Conservation (phyloP, 2,888 invertebrate genomes). For the Spisula solida region DNA sequence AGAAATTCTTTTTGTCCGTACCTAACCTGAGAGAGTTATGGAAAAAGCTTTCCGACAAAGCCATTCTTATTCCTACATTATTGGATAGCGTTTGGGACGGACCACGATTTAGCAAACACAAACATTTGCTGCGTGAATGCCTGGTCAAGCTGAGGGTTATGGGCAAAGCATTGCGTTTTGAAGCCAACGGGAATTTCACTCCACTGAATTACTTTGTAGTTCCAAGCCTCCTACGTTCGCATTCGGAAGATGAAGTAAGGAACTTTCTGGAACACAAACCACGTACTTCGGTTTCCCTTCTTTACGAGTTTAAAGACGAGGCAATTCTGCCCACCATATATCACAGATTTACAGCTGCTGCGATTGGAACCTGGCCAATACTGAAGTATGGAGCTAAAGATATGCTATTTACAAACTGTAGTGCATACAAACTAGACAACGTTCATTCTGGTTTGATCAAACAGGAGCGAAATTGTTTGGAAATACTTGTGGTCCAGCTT, state of each 20-base stretch:
- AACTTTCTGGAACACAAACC: not conserved
- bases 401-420: constrained; percentile 28
- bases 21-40: constrained; percentile 10
- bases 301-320: constrained; percentile 21
- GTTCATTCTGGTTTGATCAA: constrained; percentile 47
- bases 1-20: constrained; percentile 34
- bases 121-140: constrained; percentile 31
- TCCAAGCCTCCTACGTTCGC: constrained; percentile 37
- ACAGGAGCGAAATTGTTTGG: not conserved
- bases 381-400: not conserved
- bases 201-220: constrained; percentile 37
- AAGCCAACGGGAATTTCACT: not conserved
- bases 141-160: constrained; percentile 45
- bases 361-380: constrained; percentile 45
- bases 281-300: constrained; percentile 6
- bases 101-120: constrained; percentile 31
- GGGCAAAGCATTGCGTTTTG: constrained; percentile 13
- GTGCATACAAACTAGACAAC: constrained; percentile 37
- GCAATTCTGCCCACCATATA: constrained; percentile 40
- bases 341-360: constrained; percentile 44
- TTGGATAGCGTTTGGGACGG: constrained; percentile 41
- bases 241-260: not conserved
- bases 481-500: constrained; percentile 32
- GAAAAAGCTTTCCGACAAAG: constrained; percentile 26
- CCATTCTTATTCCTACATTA: constrained; percentile 18